phyloP scores from a whole-genome alignment of 2,888 invertebrate genomes.

The Amphipoea lucens region DNA sequence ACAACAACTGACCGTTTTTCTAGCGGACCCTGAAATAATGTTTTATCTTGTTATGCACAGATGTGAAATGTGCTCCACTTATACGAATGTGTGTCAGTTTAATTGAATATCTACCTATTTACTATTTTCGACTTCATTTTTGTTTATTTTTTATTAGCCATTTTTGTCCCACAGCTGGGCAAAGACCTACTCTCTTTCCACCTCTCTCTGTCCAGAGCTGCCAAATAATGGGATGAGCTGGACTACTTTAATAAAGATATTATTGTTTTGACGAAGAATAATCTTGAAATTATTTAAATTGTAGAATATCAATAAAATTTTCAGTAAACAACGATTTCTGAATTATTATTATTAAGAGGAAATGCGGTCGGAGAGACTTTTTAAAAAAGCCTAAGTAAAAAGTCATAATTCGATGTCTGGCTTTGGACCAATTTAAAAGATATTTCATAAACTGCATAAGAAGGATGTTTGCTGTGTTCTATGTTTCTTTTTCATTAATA shows the following conservation, averaged over 20 bases:
- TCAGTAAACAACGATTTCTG: not conserved
- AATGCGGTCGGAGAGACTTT: no score
- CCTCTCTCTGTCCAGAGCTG: no score
- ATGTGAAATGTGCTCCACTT: constrained; percentile 14
- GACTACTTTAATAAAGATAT: not conserved
- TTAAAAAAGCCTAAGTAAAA: no score
- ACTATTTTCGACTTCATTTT: not conserved
- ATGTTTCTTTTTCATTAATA: no score
- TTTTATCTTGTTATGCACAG: constrained; percentile 58
- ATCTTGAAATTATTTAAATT: no score
- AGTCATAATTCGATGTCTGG: no score
- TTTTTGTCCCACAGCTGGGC: no score
- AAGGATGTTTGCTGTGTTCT: no score
- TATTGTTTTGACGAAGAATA: not conserved
- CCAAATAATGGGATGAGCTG: no score
- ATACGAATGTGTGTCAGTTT: not conserved
- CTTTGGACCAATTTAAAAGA: no score
- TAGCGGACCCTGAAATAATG: constrained; percentile 64
- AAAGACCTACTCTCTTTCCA: no score
- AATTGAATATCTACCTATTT: constrained; percentile 13
- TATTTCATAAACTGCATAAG: no score
- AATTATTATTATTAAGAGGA: not conserved
- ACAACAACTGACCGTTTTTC: constrained; percentile 79
- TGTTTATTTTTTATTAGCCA: not conserved
- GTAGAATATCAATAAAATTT: not conserved